Conservation (phyloP, 2,797 vertebrate species). For the Clarias pachynema region DNA sequence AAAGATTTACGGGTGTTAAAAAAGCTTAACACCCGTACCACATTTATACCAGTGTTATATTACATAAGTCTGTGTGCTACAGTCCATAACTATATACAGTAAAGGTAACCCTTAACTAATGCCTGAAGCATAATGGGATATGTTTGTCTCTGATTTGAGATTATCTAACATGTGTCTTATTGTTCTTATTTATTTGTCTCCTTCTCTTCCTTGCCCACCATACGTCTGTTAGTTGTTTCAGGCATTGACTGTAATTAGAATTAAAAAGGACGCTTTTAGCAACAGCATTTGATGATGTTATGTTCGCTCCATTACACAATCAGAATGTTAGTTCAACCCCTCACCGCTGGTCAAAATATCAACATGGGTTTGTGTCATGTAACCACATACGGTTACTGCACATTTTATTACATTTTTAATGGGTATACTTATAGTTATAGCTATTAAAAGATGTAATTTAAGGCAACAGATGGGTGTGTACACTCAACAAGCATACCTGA, state of each 20-base stretch:
- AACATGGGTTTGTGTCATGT: neutral
- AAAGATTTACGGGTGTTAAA: too few relatives aligned
- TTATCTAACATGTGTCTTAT: constrained; percentile 46
- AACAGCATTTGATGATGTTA: constrained; percentile 74
- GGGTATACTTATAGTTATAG: neutral
- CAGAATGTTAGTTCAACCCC: constrained; percentile 15
- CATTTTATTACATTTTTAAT: neutral
- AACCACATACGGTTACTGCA: neutral
- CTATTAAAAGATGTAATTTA: neutral
- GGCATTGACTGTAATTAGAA: constrained; percentile 80
- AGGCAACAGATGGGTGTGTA: constrained; percentile 21
- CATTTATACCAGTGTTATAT: neutral
- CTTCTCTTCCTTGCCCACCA: constrained; percentile 41
- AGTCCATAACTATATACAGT: neutral
- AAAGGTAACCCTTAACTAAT: neutral
- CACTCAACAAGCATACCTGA: constrained; percentile 69
- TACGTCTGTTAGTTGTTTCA: constrained; percentile 51
- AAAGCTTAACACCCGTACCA: too few relatives aligned
- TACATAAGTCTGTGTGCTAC: neutral
- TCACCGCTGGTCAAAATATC: constrained; percentile 16
- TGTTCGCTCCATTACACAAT: constrained; percentile 60
- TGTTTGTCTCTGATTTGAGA: constrained; percentile 11
- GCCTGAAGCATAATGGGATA: neutral
- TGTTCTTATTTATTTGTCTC: constrained; percentile 4
- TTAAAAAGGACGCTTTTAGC: constrained; percentile 76